phyloP scores from a whole-genome alignment of 35 echinoderm and acorn worm species.

The Diadema setosum region DNA sequence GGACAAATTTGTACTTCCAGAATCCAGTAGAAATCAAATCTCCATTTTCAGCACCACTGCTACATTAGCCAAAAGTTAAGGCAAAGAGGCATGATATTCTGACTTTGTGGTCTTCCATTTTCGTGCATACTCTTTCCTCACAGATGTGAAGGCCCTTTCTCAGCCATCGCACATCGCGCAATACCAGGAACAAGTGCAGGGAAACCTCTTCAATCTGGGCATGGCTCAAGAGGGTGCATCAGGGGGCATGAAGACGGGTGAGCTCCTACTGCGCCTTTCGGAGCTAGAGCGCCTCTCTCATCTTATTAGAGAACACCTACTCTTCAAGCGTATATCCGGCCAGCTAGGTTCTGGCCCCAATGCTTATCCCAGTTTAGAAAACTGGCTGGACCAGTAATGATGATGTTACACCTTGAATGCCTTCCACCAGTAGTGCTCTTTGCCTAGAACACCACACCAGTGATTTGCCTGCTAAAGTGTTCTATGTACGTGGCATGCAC shows the following conservation, averaged over 20 bases:
- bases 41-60: too few relatives aligned
- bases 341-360: not conserved
- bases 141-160: not conserved
- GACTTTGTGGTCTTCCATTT: not conserved
- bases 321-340: not conserved
- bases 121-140: not conserved
- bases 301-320: slow-evolving; percentile 1
- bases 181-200: slow-evolving; percentile 43
- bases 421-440: too few relatives aligned
- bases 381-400: too few relatives aligned
- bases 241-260: not conserved
- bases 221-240: not conserved
- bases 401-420: too few relatives aligned
- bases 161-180: not conserved
- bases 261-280: slow-evolving; percentile 49
- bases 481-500: too few relatives aligned
- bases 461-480: too few relatives aligned
- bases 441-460: too few relatives aligned
- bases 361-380: too few relatives aligned
- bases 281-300: slow-evolving; percentile 56
- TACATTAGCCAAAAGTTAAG: too few relatives aligned
- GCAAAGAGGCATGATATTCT: too few relatives aligned
- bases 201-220: not conserved
- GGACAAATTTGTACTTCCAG: too few relatives aligned
- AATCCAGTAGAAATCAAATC: too few relatives aligned